Percentiles rank a stretch among this genome's conserved stretches.
phyloP scores from a whole-genome alignment of 2,113 vertebrate species.

The Brachyhypopomus occidentalis region DNA sequence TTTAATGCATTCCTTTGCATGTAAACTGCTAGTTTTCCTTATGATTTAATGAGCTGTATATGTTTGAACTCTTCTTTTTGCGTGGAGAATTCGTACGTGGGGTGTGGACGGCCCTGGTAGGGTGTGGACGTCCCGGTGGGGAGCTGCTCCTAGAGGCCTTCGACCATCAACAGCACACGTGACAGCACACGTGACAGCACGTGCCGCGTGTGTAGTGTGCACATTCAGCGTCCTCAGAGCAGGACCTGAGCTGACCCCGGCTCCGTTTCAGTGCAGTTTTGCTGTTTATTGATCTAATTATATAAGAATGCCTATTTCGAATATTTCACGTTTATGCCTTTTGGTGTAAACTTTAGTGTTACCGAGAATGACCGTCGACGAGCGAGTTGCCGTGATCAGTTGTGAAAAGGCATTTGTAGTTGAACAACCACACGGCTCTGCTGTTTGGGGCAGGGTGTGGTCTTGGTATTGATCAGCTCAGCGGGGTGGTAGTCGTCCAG shows the following conservation, averaged over 20 bases:
- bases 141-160: background rate
- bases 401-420: no score
- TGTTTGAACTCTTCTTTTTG: background rate
- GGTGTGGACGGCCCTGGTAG: background rate
- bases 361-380: no score
- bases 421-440: no score
- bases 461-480: no score
- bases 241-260: background rate
- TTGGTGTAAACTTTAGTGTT: background rate
- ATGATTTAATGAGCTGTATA: background rate
- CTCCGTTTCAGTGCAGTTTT: background rate
- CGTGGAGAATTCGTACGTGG: background rate
- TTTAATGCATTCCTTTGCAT: conserved; percentile 14
- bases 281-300: background rate
- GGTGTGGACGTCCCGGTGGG: background rate
- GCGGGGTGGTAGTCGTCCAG: no score
- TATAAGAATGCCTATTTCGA: background rate
- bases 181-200: background rate
- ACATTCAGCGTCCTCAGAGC: background rate
- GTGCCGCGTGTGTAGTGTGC: background rate
- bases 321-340: background rate
- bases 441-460: no score
- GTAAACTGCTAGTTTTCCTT: background rate
- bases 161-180: background rate
- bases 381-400: no score